These are phyloP conservation scores for Tolmerus cingulatus DNA, from an alignment of 2,888 invertebrate genomes.

Conservation along the genomic window DNA sequence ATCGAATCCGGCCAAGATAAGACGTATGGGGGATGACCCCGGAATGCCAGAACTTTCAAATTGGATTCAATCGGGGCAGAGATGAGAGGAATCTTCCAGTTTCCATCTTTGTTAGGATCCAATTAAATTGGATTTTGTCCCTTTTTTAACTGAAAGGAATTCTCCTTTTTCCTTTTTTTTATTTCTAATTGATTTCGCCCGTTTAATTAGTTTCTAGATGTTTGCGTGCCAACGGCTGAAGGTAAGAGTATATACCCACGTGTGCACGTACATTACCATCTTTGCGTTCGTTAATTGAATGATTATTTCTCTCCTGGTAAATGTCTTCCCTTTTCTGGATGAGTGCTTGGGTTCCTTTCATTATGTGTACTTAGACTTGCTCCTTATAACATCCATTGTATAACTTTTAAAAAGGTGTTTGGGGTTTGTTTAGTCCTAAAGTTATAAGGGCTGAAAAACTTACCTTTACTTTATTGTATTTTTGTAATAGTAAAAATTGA, in stretches of 20 bases:
- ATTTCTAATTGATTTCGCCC: constrained; percentile 34
- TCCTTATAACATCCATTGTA: not conserved
- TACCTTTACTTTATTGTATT: too few species aligned
- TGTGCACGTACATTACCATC: not conserved
- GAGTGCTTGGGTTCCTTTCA: not conserved
- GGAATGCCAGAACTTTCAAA: constrained; percentile 41
- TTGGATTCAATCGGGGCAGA: constrained; percentile 30
- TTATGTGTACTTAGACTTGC: not conserved
- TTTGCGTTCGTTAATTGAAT: not conserved
- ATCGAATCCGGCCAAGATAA: constrained; percentile 38
- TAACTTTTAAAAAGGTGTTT: not conserved
- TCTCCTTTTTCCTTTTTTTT: not conserved
- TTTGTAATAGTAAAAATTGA: too few species aligned
- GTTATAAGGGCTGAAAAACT: not conserved
- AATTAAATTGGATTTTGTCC: constrained; percentile 42
- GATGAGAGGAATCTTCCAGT: constrained; percentile 39
- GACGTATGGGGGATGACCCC: constrained; percentile 34
- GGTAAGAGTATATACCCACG: not conserved
- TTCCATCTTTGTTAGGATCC: constrained; percentile 41
- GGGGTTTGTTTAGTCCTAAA: not conserved
- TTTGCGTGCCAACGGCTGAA: not conserved
- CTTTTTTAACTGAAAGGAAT: constrained; percentile 28
- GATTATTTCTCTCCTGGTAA: not conserved
- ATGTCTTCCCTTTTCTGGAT: not conserved
- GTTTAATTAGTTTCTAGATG: constrained; percentile 42